phyloP scores from a whole-genome alignment of 2,113 vertebrate genomes.

The Diphyllodes magnificus region DNA sequence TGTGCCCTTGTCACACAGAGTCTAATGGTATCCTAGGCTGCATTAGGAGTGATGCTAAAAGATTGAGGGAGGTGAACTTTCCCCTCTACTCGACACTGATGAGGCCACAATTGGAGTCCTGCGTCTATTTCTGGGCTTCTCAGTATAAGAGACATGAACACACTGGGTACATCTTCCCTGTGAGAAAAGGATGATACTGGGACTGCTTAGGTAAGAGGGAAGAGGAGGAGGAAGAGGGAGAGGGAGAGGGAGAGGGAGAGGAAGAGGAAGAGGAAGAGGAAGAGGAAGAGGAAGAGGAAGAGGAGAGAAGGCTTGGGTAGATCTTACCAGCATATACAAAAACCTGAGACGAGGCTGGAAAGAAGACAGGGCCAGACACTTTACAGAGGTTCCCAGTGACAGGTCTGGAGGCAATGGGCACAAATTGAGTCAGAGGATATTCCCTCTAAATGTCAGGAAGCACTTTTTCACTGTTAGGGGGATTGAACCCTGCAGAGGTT shows the following conservation, averaged over 20 bases:
- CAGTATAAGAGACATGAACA: too few species aligned
- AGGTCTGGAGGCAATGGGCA: not conserved
- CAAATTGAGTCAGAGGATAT: not conserved
- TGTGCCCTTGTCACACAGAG: not conserved
- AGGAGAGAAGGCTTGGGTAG: not conserved
- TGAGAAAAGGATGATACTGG: not conserved
- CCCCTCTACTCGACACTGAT: not conserved
- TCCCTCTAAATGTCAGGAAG: not conserved
- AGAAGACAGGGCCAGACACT: not conserved
- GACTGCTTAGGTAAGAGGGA: not conserved
- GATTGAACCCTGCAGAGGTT: not conserved
- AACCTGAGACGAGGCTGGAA: not conserved
- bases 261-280: too few species aligned
- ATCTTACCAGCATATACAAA: not conserved
- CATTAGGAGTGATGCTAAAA: not conserved
- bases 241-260: too few species aligned
- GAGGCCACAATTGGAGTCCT: not conserved
- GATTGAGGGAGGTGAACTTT: not conserved
- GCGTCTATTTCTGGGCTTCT: not conserved
- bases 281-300: too few species aligned
- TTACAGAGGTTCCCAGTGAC: not conserved
- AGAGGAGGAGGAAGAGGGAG: too few species aligned
- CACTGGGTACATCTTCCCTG: not conserved
- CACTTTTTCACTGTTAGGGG: not conserved
- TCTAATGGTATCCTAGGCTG: fast-evolving